A percentile compares a stretch with the other conserved stretches of the same genome.
phyloP scores from a whole-genome alignment of 2,888 invertebrate species.

The Dexiosoma caninum region DNA sequence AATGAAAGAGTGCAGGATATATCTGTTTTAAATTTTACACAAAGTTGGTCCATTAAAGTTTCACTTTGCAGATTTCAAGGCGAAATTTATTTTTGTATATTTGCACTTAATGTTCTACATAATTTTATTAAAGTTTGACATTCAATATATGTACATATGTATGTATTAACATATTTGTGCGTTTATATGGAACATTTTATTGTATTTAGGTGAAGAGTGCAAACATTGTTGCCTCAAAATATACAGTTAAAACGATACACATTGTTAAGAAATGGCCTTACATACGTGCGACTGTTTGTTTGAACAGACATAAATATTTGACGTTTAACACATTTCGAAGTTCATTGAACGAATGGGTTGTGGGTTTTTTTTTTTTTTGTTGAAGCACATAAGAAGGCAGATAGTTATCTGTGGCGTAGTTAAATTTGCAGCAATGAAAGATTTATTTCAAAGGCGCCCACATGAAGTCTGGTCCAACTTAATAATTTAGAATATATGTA shows the following conservation, averaged over 20 bases:
- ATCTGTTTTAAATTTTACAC: neutral
- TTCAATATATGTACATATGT: constrained; percentile 23
- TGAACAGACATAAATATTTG: neutral
- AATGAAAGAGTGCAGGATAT: no score
- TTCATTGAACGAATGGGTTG: constrained; percentile 18
- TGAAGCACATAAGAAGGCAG: no score
- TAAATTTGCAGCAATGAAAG: no score
- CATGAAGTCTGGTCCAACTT: no score
- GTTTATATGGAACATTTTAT: neutral
- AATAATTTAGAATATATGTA: no score
- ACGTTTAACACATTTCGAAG: constrained; percentile 12
- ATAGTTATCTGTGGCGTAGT: no score
- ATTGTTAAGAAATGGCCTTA: neutral
- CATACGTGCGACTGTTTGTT: neutral
- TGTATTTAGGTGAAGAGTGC: constrained; percentile 29
- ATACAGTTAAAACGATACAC: constrained; percentile 20
- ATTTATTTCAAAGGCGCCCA: no score
- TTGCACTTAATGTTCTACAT: constrained; percentile 33
- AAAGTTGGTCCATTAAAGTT: constrained; percentile 9
- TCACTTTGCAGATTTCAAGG: constrained; percentile 18
- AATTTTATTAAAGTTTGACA: constrained; percentile 51
- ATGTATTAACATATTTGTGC: no score
- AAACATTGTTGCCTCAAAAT: constrained; percentile 24
- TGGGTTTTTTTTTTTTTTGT: neutral
- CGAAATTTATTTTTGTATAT: constrained; percentile 12